Evolutionary conservation across 2,113 vertebrate genomes (phyloP).

Genomic region (Casuarius casuarius): DNA sequence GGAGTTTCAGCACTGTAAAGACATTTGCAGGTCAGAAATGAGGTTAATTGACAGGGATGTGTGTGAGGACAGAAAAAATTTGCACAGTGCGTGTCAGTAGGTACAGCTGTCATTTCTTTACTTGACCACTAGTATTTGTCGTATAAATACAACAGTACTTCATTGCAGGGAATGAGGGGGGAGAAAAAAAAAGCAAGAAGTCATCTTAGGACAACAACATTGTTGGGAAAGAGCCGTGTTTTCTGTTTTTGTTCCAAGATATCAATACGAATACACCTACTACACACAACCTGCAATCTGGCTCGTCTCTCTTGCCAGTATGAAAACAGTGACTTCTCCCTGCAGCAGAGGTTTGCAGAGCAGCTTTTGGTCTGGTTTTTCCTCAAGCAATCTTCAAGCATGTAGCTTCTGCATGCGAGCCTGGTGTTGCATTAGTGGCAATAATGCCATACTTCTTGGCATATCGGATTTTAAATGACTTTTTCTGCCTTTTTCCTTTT

Average conservation of each 20-base stretch:
- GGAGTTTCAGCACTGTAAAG: slow-evolving; percentile 19
- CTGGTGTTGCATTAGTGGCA: not conserved
- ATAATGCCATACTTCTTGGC: not conserved
- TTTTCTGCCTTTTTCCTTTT: not conserved
- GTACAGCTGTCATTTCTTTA: slow-evolving; percentile 28
- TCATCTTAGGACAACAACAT: not conserved
- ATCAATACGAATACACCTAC: not conserved
- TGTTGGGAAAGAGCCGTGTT: not conserved
- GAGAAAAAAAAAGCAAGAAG: not conserved
- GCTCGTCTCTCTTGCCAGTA: accelerated
- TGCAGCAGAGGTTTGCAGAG: not conserved
- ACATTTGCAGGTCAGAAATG: slow-evolving; percentile 63
- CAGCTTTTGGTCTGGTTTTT: not conserved
- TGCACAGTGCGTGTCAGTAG: slow-evolving; percentile 39
- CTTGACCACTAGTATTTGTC: slow-evolving; percentile 27
- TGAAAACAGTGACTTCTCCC: not conserved
- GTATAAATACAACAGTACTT: slow-evolving; percentile 7
- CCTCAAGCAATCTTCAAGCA: not conserved
- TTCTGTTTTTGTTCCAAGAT: slow-evolving; percentile 5
- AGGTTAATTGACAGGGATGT: slow-evolving; percentile 59
- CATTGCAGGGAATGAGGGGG: not conserved
- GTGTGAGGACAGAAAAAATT: slow-evolving; percentile 45
- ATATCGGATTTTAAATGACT: not conserved
- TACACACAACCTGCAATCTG: not conserved
- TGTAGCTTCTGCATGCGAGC: not conserved